Evolutionary conservation across 2,888 invertebrate species (phyloP).

Genomic region (Eupeodes luniger): DNA sequence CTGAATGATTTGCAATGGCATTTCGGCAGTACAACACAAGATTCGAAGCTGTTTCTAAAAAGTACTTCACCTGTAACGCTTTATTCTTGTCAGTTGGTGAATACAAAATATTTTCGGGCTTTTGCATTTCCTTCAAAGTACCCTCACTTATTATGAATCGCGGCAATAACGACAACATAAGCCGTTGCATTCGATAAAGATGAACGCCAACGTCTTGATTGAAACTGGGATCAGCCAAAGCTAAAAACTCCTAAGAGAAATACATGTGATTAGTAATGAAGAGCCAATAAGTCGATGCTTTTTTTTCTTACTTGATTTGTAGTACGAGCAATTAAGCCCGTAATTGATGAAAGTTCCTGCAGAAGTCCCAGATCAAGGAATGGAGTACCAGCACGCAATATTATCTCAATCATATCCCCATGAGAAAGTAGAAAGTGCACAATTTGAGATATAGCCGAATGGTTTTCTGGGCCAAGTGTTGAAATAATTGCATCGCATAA

Average conservation of each 20-base stretch:
- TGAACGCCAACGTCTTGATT: conserved; percentile 86
- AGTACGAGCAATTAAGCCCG: conserved; percentile 90
- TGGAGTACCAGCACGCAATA: conserved; percentile 89
- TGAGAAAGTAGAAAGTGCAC: conserved; percentile 92
- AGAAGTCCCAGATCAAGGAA: conserved; percentile 88
- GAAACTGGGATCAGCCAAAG: conserved; percentile 81
- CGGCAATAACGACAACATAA: conserved; percentile 90
- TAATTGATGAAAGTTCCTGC: conserved; percentile 90
- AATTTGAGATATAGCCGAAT: conserved; percentile 92
- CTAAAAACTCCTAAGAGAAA: conserved; percentile 81
- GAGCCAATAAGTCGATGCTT: neutral
- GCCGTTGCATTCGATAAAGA: conserved; percentile 88
- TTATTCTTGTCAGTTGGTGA: conserved; percentile 80
- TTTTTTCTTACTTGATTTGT: conserved; percentile 85
- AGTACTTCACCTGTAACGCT: conserved; percentile 83
- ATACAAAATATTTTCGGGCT: conserved; percentile 79
- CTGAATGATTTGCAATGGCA: conserved; percentile 86
- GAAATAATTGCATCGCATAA: conserved; percentile 93
- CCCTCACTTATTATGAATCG: conserved; percentile 87
- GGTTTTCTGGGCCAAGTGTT: conserved; percentile 92
- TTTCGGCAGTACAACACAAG: conserved; percentile 89
- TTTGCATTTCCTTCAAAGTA: conserved; percentile 81
- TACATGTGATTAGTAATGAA: too few species aligned
- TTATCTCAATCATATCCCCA: conserved; percentile 91
- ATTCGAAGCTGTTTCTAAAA: conserved; percentile 89